Conservation (phyloP, 2,113 vertebrate species). For the Aspidoscelis tigris region DNA sequence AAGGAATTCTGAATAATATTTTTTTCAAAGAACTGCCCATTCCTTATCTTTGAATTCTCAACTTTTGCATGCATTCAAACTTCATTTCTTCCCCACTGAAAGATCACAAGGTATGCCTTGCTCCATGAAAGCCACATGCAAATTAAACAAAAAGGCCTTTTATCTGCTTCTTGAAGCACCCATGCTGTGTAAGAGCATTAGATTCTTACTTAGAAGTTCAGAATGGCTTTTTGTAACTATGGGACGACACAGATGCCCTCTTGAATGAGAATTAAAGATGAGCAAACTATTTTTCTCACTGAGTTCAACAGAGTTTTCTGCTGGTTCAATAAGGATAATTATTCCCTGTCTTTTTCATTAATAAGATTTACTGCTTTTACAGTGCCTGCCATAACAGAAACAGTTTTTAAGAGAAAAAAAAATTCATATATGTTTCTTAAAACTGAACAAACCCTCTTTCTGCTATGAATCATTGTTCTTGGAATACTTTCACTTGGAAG, state of each 20-base stretch:
- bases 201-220: background rate
- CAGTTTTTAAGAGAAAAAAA: background rate
- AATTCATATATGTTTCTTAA: background rate
- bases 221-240: background rate
- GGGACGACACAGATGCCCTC: background rate
- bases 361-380: background rate
- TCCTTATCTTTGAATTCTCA: too few species aligned
- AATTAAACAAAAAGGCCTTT: background rate
- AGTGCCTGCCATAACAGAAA: too few species aligned
- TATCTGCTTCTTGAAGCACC: background rate
- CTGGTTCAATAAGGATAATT: background rate
- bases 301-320: background rate
- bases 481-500: too few species aligned
- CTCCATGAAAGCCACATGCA: too few species aligned
- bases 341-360: background rate
- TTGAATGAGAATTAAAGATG: background rate
- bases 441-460: background rate
- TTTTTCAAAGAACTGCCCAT: too few species aligned
- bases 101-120: background rate
- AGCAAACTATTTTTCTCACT: background rate
- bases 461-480: too few species aligned
- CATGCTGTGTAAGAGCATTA: background rate
- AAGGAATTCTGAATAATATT: too few species aligned
- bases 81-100: background rate
- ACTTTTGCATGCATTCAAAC: background rate